Evolutionary conservation across 2,888 invertebrate species (phyloP).

Genomic region (Chrysolina americana): DNA sequence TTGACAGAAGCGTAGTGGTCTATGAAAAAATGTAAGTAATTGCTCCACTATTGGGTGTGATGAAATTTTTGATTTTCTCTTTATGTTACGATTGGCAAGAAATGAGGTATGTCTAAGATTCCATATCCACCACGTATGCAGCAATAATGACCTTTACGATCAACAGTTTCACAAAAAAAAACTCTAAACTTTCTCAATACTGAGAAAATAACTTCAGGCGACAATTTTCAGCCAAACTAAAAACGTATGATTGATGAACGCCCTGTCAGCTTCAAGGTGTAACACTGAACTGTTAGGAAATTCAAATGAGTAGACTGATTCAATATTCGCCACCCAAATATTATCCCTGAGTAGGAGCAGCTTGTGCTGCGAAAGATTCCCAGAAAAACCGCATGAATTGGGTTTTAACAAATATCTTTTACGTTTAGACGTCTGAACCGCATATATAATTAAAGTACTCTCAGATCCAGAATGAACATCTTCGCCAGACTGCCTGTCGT

Average conservation of each 20-base stretch:
- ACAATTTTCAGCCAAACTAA: background rate
- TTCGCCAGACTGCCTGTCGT: background rate
- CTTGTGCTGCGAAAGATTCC: background rate
- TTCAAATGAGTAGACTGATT: background rate
- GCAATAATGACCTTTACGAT: too few relatives aligned
- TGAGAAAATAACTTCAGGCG: background rate
- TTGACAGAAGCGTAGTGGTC: too few relatives aligned
- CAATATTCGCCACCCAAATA: background rate
- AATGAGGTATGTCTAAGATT: too few relatives aligned
- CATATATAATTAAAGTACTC: background rate
- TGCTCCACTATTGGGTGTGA: too few relatives aligned
- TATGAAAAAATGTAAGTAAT: too few relatives aligned
- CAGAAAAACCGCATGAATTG: background rate
- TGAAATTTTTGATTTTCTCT: too few relatives aligned
- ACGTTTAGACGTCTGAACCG: background rate
- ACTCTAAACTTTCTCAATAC: too few relatives aligned
- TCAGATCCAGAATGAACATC: background rate
- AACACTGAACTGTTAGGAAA: background rate
- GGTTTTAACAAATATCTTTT: background rate
- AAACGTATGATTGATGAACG: background rate
- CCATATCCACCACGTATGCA: too few relatives aligned
- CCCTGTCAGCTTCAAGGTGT: background rate
- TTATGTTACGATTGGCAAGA: too few relatives aligned
- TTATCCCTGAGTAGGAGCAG: background rate
- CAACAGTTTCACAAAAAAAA: too few relatives aligned